These are phyloP conservation scores for Liasis olivaceus DNA, from an alignment of 2,797 vertebrate species.

Conservation along the genomic window DNA sequence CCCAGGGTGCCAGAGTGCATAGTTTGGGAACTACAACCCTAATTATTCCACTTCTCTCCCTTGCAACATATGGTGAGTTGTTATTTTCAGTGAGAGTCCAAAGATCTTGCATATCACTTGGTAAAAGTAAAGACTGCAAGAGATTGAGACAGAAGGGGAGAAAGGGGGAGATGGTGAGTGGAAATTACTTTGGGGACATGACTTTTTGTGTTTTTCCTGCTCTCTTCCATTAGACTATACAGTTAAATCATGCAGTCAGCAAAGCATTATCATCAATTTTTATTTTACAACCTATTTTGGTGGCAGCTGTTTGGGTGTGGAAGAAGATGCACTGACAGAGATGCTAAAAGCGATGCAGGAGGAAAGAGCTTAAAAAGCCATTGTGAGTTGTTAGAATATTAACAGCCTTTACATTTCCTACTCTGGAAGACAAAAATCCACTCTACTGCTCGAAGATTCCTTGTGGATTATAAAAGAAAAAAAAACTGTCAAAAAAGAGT, in stretches of 20 bases:
- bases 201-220: not conserved
- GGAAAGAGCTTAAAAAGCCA: conserved; percentile 61
- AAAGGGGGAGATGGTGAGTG: not conserved
- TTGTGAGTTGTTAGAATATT: conserved; percentile 51
- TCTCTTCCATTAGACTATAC: not conserved
- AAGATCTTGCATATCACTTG: not conserved
- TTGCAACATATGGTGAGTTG: not conserved
- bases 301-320: conserved; percentile 51
- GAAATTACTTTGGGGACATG: not conserved
- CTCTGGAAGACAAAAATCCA: conserved; percentile 64
- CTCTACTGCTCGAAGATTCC: conserved; percentile 68
- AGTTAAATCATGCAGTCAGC: conserved; percentile 41
- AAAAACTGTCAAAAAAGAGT: conserved; percentile 72
- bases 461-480: conserved; percentile 71
- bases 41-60: not conserved
- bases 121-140: not conserved
- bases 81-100: not conserved
- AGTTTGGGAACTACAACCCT: not conserved
- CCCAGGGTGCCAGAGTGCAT: not conserved
- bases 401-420: conserved; percentile 64
- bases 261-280: conserved; percentile 48
- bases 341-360: conserved; percentile 49
- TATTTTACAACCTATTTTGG: conserved; percentile 56
- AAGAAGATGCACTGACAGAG: conserved; percentile 38
- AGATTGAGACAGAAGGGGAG: not conserved